Evolutionary conservation across 2,888 invertebrate genomes (phyloP).

Genomic region (Drosophila ezoana): DNA sequence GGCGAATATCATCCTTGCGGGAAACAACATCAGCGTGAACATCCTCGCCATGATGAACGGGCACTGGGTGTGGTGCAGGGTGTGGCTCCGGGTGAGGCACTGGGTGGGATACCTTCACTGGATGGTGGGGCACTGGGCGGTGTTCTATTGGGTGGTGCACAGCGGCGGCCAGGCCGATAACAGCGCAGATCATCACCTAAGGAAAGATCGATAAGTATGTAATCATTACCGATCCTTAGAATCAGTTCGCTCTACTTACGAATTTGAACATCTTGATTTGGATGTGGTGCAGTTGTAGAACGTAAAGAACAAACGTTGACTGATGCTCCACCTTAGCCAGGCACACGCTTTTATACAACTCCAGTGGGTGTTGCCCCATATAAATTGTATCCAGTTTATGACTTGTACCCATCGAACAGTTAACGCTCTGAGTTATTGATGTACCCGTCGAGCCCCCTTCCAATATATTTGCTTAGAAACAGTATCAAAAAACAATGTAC

Average conservation of each 20-base stretch:
- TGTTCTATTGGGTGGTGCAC: slow-evolving; percentile 32
- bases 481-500: slow-evolving; percentile 21
- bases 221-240: background rate
- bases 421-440: slow-evolving; percentile 35
- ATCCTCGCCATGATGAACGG: slow-evolving; percentile 32
- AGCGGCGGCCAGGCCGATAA: slow-evolving; percentile 63
- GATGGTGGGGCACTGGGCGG: slow-evolving; percentile 27
- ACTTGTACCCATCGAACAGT: slow-evolving; percentile 17
- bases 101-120: slow-evolving; percentile 14
- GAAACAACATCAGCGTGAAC: slow-evolving; percentile 32
- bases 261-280: slow-evolving; percentile 65
- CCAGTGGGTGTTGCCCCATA: background rate
- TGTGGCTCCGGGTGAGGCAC: slow-evolving; percentile 18
- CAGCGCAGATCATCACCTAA: slow-evolving; percentile 64
- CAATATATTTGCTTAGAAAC: slow-evolving; percentile 33
- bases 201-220: background rate
- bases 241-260: slow-evolving; percentile 42
- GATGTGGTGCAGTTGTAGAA: slow-evolving; percentile 33
- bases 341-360: slow-evolving; percentile 46
- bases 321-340: slow-evolving; percentile 34
- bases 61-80: slow-evolving; percentile 9
- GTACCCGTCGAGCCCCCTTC: slow-evolving; percentile 17
- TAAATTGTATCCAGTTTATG: slow-evolving; percentile 22
- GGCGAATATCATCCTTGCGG: slow-evolving; percentile 62
- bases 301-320: slow-evolving; percentile 46